Percentiles rank a stretch among this genome's conserved stretches.
phyloP scores from a whole-genome alignment of 2,113 vertebrate species.

The Pluvialis apricaria region DNA sequence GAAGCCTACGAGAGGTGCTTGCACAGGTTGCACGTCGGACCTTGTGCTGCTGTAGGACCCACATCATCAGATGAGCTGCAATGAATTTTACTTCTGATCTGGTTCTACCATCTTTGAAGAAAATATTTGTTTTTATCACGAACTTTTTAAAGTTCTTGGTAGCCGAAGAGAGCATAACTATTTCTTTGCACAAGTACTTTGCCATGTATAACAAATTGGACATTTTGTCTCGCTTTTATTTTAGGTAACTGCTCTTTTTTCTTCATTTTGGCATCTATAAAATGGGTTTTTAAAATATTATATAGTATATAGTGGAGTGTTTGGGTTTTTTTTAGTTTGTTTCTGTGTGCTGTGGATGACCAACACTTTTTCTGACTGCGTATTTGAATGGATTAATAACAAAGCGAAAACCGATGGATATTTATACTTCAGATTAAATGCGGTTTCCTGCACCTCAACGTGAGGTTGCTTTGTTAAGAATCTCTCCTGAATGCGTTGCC shows the following conservation, averaged over 20 bases:
- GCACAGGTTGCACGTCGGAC: accelerated
- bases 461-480: neutral
- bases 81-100: neutral
- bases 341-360: neutral
- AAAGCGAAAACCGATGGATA: neutral
- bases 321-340: accelerated
- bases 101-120: neutral
- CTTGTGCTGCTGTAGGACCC: neutral
- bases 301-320: neutral
- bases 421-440: neutral
- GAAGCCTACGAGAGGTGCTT: neutral
- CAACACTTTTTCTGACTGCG: neutral
- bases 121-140: neutral
- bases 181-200: neutral
- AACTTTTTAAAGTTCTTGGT: neutral
- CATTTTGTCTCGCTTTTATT: neutral
- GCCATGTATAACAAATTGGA: neutral
- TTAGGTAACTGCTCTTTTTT: neutral
- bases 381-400: neutral
- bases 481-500: neutral
- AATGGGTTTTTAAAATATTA: neutral
- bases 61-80: neutral
- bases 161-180: neutral
- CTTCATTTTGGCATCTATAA: neutral
- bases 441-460: neutral